These are phyloP conservation scores for Melangyna quadrimaculata DNA, from an alignment of 2,888 invertebrate species.

Conservation along the genomic window DNA sequence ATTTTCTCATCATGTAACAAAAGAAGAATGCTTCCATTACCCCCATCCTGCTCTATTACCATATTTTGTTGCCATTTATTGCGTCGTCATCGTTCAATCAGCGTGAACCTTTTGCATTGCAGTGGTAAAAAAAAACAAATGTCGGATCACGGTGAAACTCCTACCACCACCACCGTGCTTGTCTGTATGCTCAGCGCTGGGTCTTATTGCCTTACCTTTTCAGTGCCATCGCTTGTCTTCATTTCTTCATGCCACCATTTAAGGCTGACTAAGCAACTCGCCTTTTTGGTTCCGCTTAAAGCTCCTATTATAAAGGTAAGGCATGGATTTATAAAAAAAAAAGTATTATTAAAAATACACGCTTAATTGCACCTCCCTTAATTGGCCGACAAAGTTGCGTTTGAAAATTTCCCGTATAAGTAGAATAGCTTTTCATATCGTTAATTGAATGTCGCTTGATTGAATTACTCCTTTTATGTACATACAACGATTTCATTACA, in stretches of 20 bases:
- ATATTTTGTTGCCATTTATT: slow-evolving; percentile 58
- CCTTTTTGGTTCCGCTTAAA: neutral
- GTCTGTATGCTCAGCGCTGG: neutral
- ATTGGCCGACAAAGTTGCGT: too few species aligned
- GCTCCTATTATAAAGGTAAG: neutral
- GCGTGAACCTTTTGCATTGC: slow-evolving; percentile 49
- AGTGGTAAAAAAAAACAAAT: slow-evolving; percentile 27
- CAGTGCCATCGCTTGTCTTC: slow-evolving; percentile 6
- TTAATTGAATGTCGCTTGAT: too few species aligned
- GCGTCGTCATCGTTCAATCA: slow-evolving; percentile 67
- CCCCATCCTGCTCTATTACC: slow-evolving; percentile 45
- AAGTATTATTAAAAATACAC: neutral
- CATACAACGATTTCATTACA: too few species aligned
- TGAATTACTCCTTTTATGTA: too few species aligned
- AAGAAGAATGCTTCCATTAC: slow-evolving; percentile 43
- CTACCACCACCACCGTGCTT: neutral
- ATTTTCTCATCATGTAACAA: slow-evolving; percentile 54
- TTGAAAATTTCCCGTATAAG: too few species aligned
- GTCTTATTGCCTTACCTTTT: neutral
- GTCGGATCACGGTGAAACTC: neutral
- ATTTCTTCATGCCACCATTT: slow-evolving; percentile 15
- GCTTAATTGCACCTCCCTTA: too few species aligned
- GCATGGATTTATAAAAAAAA: neutral
- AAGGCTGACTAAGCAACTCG: neutral
- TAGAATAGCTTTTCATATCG: too few species aligned